Evolutionary conservation across 1,140 invertebrate genomes (phyloP).

Genomic region (Caenorhabditis briggsae): DNA sequence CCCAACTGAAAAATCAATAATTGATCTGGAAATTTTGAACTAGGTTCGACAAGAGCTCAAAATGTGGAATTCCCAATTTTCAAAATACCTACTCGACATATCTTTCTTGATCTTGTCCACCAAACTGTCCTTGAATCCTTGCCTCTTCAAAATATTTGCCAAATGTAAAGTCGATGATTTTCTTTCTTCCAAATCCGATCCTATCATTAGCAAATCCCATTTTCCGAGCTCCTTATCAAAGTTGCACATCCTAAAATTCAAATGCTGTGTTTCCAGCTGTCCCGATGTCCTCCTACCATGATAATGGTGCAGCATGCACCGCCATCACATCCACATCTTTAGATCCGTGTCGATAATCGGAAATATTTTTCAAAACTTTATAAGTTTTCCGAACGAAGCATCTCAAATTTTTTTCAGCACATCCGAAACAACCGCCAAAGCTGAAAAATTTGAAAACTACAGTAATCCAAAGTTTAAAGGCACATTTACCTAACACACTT

Average conservation of each 20-base stretch:
- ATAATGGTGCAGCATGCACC: not conserved
- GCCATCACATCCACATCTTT: not conserved
- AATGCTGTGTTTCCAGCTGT: not conserved
- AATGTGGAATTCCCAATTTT: no score
- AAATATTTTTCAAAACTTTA: constrained; percentile 1
- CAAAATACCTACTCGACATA: no score
- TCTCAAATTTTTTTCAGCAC: constrained; percentile 1
- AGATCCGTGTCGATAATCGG: not conserved
- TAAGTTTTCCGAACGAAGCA: not conserved
- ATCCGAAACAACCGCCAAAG: not conserved
- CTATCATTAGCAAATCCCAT: constrained; percentile 26
- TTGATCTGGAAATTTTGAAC: no score
- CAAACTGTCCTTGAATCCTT: not conserved
- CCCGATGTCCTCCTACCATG: not conserved
- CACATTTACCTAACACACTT: not conserved
- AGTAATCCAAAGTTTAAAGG: not conserved
- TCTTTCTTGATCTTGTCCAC: constrained; percentile 10
- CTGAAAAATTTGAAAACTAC: not conserved
- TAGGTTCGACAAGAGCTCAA: not conserved
- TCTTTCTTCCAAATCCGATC: not conserved
- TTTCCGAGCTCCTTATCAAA: constrained; percentile 4
- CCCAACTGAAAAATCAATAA: not conserved
- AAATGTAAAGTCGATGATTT: constrained; percentile 6
- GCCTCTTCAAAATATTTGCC: constrained; percentile 3
- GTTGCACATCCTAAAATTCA: not conserved